Base-by-base conservation (phyloP, 2,888 invertebrate genomes). In the Drosophila basisetae region DNA sequence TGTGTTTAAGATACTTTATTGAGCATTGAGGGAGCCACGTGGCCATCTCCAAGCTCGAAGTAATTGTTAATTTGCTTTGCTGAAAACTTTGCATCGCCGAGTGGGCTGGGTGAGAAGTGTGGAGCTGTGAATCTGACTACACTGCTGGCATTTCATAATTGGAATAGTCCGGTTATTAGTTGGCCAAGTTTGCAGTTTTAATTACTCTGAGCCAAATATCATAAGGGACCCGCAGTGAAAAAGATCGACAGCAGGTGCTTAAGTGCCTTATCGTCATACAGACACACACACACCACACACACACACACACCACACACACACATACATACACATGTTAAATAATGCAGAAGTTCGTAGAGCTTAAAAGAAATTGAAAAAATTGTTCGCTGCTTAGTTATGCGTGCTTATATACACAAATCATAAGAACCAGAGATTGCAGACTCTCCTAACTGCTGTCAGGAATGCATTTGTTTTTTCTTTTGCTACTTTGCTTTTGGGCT, bases 231-330 rank as follows among this genome's bases (percentile, higher is more conserved):
- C 53, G 22, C 31, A 56, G 37, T 7, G 22, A 30, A 41, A 22
- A 16, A 25, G 43, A 11, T 54, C 41, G 43, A 25, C 41, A 39
- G 35, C 13, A 63, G 76, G 50, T 62, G 69, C 73, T 69, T 73
- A 74, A 86, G 60, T 80, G 71, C 66, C 77, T 83, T 86, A 86
- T 82, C 77, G 65, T 66, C 47, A 71, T 64, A 75, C 30, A 31
- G 18, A 18, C 25, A 33, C 47, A 39, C 22, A 39, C 30, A 22
- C 58, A 18, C 25, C 25, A 25, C 33, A 39, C 39, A 52, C 33
- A 33, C 41, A 22, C 47, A 13, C 35, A 25, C 7, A 2, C 39
- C 39, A 39, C 7, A 39, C 7, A 18, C 7, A 7, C 16, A 37
- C 4, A 18, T 0, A 16, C 47, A 47, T 4, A 7, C 47, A 16